phyloP scores from a whole-genome alignment of 2,888 invertebrate genomes.

The Phymatocera aterrima region DNA sequence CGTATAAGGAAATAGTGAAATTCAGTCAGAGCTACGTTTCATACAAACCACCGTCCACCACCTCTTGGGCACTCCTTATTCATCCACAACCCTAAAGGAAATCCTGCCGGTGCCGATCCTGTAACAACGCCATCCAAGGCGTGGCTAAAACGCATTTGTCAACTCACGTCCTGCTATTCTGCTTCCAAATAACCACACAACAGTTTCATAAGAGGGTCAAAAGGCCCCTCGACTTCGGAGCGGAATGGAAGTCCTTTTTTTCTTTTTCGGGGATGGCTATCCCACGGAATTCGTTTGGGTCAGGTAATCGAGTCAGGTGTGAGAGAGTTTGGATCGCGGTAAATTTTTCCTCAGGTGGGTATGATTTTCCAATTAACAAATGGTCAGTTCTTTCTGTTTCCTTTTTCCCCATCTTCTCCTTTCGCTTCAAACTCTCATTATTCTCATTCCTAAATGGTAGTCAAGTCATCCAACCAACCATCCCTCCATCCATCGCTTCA shows the following conservation, averaged over 20 bases:
- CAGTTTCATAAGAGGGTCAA: background rate
- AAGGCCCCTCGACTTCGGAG: background rate
- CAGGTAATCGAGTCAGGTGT: conserved; percentile 35
- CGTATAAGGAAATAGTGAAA: conserved; percentile 42
- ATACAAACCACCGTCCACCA: conserved; percentile 1
- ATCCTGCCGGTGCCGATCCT: background rate
- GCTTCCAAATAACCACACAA: background rate
- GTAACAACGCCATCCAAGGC: background rate
- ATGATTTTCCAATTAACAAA: background rate
- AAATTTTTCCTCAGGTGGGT: too few relatives aligned
- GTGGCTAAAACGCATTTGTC: conserved; percentile 20
- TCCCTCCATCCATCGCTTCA: too few relatives aligned
- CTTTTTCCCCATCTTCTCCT: background rate
- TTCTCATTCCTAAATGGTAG: background rate
- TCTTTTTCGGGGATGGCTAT: background rate
- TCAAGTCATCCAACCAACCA: background rate
- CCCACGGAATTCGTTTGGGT: background rate
- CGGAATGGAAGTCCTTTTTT: conserved; percentile 3
- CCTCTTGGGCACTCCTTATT: conserved; percentile 2
- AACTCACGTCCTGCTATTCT: conserved; percentile 36
- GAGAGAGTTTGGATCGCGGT: background rate
- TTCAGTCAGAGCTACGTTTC: conserved; percentile 9
- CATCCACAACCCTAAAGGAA: conserved; percentile 21
- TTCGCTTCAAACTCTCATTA: background rate
- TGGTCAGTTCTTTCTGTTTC: background rate